phyloP scores from a whole-genome alignment of 2,888 invertebrate species.

The Cristatella mucedo region DNA sequence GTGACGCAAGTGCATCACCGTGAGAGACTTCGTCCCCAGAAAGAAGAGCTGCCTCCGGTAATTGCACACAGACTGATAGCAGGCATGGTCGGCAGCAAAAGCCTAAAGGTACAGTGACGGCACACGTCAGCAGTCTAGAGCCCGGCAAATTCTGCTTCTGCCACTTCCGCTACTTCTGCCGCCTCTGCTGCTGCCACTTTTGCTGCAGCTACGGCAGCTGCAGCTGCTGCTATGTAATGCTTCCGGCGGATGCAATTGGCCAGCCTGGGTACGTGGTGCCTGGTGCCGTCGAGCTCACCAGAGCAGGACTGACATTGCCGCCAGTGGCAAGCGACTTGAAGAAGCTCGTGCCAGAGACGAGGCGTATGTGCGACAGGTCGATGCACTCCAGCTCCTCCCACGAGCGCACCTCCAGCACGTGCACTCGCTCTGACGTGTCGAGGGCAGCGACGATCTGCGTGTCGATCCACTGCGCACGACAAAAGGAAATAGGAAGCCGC shows the following conservation, averaged over 20 bases:
- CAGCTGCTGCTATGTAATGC: no score
- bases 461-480: constrained; percentile 56
- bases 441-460: constrained; percentile 64
- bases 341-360: constrained; percentile 40
- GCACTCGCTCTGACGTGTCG: constrained; percentile 67
- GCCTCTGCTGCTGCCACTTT: no score
- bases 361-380: constrained; percentile 30
- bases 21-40: constrained; percentile 53
- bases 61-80: constrained; percentile 55
- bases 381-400: constrained; percentile 62
- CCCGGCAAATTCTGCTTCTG: no score
- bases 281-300: constrained; percentile 42
- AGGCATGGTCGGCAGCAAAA: constrained; percentile 55
- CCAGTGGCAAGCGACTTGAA: constrained; percentile 73
- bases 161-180: no score
- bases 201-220: no score
- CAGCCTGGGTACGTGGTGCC: no score
- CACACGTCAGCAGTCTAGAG: no score
- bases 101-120: no score
- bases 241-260: no score
- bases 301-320: constrained; percentile 68
- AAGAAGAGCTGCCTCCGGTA: constrained; percentile 53
- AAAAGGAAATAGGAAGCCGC: not conserved
- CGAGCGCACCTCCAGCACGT: constrained; percentile 71
- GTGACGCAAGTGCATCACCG: constrained; percentile 40